Evolutionary conservation across 2,888 invertebrate species (phyloP), one percentile per base, ranked within the genome.

Genomic region (Lasiommata megera): DNA sequence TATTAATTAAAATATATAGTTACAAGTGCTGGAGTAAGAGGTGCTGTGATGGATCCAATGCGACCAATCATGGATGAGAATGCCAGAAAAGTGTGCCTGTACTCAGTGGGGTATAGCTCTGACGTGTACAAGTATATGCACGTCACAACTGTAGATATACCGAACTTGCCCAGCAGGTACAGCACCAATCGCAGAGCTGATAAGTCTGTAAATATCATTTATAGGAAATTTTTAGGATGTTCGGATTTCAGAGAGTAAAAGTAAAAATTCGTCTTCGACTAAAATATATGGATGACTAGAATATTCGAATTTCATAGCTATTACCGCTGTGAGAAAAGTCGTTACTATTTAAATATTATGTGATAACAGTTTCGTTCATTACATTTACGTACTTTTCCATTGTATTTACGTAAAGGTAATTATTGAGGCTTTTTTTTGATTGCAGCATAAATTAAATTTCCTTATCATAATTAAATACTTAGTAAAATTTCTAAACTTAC

Each of bases 61-160:
- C 93, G 82, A 9, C 93, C 93, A 63, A 93, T 84, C 92, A 93
- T 93, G 8, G 93, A 93, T 67, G 93, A 93, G 44, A 92, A 82
- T 0, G 92, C 92, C 31, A 93, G 82, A 52, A 93, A 74, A 43
- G 92, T 92, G 69, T 93, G 93, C 3, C 93, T 85, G 14, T 92
- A 80, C 65, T 89, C 90, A 14, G 93, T 94, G 1, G 93, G 93
- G 68, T 93, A 94, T 69, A 94, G 81, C 76, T 94, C 94, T 11
- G 93, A 88, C 0, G 93, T 92, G 69, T 91, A 92, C 63, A 93
- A 84, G 69, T 93, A 93, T 50, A 93, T 69, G 6, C 91, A 86
- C 43, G 91, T 87, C 67, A 93, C 92, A n/a, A 93, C 88, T 56
- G 90, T 82, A 0, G 93, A 92, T 18, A 93, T 93, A 28, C 91